A percentile compares a stretch with the other conserved stretches of the same genome.
Evolutionary conservation across 2,888 invertebrate species (phyloP).

Genomic region (Drosophila kambysellisi): DNA sequence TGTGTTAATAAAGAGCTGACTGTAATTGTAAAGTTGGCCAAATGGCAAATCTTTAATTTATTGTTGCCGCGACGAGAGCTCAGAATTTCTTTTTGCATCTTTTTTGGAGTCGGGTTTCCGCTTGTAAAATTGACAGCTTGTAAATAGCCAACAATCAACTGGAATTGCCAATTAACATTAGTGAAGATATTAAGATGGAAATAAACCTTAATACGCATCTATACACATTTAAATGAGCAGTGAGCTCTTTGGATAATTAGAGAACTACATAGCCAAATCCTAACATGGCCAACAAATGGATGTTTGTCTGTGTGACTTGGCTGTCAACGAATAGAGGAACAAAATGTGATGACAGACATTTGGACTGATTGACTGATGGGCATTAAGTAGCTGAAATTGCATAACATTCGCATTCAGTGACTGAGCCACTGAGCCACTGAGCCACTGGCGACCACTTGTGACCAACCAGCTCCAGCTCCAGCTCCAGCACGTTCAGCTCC

Average conservation of each 20-base stretch:
- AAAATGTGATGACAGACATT: constrained; percentile 76
- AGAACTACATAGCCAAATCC: not conserved
- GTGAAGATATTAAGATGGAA: constrained; percentile 1
- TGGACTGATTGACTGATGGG: constrained; percentile 78
- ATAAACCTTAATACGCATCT: not conserved
- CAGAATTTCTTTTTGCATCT: not conserved
- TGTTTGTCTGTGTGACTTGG: not conserved
- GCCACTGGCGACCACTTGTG: not conserved
- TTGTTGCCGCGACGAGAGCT: not conserved
- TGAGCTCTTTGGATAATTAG: not conserved
- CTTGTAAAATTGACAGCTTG: not conserved
- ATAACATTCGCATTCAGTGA: constrained; percentile 56
- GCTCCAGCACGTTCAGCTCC: constrained; percentile 4
- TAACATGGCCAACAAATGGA: constrained; percentile 3
- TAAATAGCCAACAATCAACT: not conserved
- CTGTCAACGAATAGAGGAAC: constrained; percentile 25
- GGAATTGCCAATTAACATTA: constrained; percentile 5
- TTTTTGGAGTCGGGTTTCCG: not conserved
- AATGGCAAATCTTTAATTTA: not conserved
- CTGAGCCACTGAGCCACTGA: not conserved
- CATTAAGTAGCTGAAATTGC: constrained; percentile 78
- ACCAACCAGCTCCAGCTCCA: not conserved
- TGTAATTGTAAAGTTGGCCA: not conserved
- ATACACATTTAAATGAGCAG: constrained; percentile 4
- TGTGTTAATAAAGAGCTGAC: not conserved